Evolutionary conservation across 2,113 vertebrate species (phyloP).

Genomic region (Crotalus horridus): DNA sequence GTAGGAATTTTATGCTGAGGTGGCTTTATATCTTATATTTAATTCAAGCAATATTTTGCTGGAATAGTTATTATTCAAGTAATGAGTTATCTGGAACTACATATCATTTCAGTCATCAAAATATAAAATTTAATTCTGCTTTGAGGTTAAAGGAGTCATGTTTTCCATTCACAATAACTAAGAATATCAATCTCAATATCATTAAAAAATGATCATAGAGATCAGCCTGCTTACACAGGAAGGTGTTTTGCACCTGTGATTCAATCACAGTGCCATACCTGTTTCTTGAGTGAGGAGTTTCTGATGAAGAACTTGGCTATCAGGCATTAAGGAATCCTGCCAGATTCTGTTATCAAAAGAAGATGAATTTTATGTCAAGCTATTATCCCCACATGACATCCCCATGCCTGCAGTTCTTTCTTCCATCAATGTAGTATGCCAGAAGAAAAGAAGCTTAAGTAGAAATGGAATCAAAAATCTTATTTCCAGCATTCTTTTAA

Average conservation of each 20-base stretch:
- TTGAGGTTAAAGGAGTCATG: neutral
- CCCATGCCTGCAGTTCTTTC: conserved; percentile 3
- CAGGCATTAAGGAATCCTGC: conserved; percentile 44
- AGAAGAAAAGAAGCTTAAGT: fast-evolving
- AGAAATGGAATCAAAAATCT: neutral
- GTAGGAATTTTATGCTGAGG: neutral
- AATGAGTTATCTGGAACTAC: neutral
- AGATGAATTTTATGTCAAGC: conserved; percentile 53
- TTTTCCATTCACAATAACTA: neutral
- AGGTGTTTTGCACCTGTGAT: conserved; percentile 1
- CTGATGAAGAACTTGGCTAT: conserved; percentile 6
- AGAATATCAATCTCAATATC: neutral
- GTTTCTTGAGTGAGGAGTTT: neutral
- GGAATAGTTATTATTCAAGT: neutral
- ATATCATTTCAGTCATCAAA: neutral
- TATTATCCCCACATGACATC: conserved; percentile 44
- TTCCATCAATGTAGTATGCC: fast-evolving
- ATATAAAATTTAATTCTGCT: neutral
- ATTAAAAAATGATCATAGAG: neutral
- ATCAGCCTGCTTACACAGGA: neutral
- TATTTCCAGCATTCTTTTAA: neutral
- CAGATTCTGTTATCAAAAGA: neutral
- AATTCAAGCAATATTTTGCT: neutral
- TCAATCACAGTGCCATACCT: neutral
- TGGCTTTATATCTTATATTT: neutral